Evolutionary conservation across 2,113 vertebrate species (phyloP), one percentile per base, ranked within the genome.

Genomic region (Condylura cristata): DNA sequence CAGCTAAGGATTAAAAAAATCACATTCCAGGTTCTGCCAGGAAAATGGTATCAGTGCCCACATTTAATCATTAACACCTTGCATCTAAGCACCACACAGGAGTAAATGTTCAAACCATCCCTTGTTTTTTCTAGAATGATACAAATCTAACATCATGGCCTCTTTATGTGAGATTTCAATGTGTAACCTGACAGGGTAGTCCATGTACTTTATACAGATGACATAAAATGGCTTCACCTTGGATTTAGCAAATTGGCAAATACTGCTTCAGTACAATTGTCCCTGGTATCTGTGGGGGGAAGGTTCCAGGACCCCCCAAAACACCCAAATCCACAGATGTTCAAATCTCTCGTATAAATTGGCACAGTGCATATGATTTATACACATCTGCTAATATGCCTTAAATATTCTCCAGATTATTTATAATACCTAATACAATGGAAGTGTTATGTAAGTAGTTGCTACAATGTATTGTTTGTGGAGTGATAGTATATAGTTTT

Each of bases 191-290:
- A 82, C 51, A 86, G 48, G 48, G 68, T 12, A 30, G 6, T 60
- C 37, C 48, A 30, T 0, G 34, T 2, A 16, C 71, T 60, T 46
- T 37, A 93, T 3, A 56, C 30, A 85, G 26, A 66, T 63, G 18
- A 93, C 17, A 95, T 80, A 65, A 82, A 51, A 41, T 86, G 81
- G 72, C 37, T 88, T 91, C 18, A 20, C 63, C 51, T 93, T 53
- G 89, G 68, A 93, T 56, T 93, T n/a, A n/a, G n/a, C n/a, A n/a
- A n/a, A n/a, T n/a, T n/a, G n/a, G n/a, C n/a, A n/a, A n/a, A n/a
- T n/a, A n/a, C 39, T 63, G 39, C 56, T 80, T 91, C 56, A 61
- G 60, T 90, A 60, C 39, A 61, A 32, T 46, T 81, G 32, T 34
- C 63, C 53, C 63, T 66, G 63, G 32, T 16, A 65, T 65, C 14